A percentile compares a stretch with the other conserved stretches of the same genome.
These are phyloP conservation scores for Neodiprion virginianus DNA, from an alignment of 1,140 invertebrate genomes.

Conservation along the genomic window DNA sequence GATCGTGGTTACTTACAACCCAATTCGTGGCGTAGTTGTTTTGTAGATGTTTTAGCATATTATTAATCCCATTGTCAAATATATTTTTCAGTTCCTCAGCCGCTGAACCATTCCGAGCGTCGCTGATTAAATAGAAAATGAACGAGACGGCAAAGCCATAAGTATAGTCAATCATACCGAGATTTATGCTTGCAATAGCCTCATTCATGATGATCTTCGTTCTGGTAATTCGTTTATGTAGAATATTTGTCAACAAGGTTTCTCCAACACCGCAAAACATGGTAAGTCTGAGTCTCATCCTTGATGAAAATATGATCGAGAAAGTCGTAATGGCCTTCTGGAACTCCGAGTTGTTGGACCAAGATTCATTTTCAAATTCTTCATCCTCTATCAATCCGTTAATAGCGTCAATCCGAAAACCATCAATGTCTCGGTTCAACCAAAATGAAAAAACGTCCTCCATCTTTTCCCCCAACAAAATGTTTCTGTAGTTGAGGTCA, in stretches of 20 bases:
- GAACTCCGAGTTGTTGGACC: conserved; percentile 54
- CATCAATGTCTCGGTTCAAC: conserved; percentile 73
- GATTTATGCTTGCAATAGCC: conserved; percentile 63
- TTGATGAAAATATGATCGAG: conserved; percentile 70
- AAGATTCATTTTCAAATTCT: conserved; percentile 65
- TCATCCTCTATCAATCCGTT: conserved; percentile 65
- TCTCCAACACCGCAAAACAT: conserved; percentile 69
- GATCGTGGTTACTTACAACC: conserved; percentile 74
- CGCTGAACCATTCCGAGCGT: conserved; percentile 60
- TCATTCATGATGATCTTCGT: conserved; percentile 69
- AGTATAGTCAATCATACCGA: conserved; percentile 68
- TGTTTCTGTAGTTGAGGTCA: conserved; percentile 74
- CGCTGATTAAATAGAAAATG: conserved; percentile 64
- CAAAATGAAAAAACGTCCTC: conserved; percentile 66
- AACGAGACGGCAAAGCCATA: conserved; percentile 65
- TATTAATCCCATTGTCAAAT: conserved; percentile 65
- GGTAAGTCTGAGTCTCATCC: conserved; percentile 67
- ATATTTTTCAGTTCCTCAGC: conserved; percentile 62
- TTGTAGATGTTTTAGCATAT: conserved; percentile 49
- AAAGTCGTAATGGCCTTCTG: conserved; percentile 64
- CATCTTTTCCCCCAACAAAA: conserved; percentile 65
- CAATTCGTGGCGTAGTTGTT: conserved; percentile 35
- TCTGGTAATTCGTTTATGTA: conserved; percentile 47
- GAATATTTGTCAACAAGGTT: conserved; percentile 65
- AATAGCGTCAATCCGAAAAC: conserved; percentile 73